phyloP scores from a whole-genome alignment of 1,140 invertebrate genomes.

The Microvelia longipes region DNA sequence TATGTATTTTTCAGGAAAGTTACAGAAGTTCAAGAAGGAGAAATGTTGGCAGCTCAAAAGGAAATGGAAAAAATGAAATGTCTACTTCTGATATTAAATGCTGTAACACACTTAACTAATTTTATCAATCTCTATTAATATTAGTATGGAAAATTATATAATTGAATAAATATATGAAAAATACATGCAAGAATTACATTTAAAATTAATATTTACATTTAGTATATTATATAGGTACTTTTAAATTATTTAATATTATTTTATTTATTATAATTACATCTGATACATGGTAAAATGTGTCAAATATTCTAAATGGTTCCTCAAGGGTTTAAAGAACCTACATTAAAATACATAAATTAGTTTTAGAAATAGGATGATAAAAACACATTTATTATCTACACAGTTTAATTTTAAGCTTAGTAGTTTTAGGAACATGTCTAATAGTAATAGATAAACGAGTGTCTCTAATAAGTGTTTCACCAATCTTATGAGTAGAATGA shows the following conservation, averaged over 20 bases:
- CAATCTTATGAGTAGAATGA: slow-evolving; percentile 40
- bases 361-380: too few species aligned
- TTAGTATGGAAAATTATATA: background rate
- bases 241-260: too few species aligned
- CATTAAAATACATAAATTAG: too few species aligned
- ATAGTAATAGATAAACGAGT: slow-evolving; percentile 85
- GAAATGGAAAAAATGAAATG: background rate
- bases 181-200: too few species aligned
- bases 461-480: slow-evolving; percentile 40
- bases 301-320: too few species aligned
- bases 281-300: too few species aligned
- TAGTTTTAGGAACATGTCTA: slow-evolving; percentile 78
- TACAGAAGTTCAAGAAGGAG: background rate
- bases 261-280: too few species aligned
- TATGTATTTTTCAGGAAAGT: background rate
- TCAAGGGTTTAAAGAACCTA: too few species aligned
- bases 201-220: too few species aligned
- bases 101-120: background rate
- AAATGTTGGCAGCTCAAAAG: too few species aligned
- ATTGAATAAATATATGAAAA: too few species aligned
- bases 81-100: background rate
- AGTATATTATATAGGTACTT: too few species aligned
- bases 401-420: slow-evolving; percentile 55
- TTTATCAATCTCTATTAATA: background rate
- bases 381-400: slow-evolving; percentile 23